Evolutionary conservation across 2,797 vertebrate genomes (phyloP).

Genomic region (Dermochelys coriacea): DNA sequence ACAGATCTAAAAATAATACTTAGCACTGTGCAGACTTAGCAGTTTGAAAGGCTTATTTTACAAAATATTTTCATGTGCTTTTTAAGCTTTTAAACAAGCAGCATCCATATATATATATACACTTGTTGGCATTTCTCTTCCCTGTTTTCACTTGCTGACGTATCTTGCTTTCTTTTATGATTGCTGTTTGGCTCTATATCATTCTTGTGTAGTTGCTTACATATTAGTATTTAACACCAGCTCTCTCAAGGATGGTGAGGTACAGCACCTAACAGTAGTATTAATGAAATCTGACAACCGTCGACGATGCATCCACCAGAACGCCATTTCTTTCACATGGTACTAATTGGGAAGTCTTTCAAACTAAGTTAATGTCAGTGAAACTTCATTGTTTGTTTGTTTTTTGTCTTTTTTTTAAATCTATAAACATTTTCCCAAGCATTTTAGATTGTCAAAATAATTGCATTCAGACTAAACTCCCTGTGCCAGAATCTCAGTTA

Average conservation of each 20-base stretch:
- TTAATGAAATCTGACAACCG: neutral
- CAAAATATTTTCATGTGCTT: neutral
- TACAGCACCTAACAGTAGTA: neutral
- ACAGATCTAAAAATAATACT: neutral
- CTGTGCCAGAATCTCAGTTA: neutral
- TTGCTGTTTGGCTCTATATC: neutral
- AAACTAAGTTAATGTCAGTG: neutral
- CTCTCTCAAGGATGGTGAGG: neutral
- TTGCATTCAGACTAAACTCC: neutral
- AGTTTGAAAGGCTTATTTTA: neutral
- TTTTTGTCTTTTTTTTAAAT: neutral
- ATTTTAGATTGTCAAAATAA: neutral
- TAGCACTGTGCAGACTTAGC: neutral
- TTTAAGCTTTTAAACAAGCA: neutral
- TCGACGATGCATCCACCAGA: neutral
- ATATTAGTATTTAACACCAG: neutral
- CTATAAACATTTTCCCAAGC: constrained; percentile 1
- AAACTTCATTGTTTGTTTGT: neutral
- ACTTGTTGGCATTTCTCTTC: neutral
- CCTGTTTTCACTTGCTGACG: neutral
- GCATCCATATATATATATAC: neutral
- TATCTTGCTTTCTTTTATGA: neutral
- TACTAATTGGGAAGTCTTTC: neutral
- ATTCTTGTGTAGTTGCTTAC: neutral
- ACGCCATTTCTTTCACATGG: neutral